A percentile compares a stretch with the other conserved stretches of the same genome.
phyloP scores from a whole-genome alignment of 2,888 invertebrate genomes.

The Andrena fulva region DNA sequence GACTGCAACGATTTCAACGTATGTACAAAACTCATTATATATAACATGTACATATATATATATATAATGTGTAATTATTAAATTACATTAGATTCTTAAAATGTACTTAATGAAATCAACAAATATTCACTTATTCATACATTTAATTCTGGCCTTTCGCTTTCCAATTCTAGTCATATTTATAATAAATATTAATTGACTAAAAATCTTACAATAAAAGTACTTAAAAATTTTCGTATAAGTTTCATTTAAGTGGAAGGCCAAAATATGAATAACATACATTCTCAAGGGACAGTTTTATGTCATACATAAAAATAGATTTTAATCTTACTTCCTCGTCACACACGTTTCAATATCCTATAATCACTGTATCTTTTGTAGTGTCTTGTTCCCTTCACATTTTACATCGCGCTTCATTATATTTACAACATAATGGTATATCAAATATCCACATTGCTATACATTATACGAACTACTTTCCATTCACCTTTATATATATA shows the following conservation, averaged over 20 bases:
- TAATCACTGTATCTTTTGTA: constrained; percentile 62
- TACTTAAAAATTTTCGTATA: constrained; percentile 62
- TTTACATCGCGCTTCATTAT: constrained; percentile 63
- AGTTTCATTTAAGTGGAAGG: constrained; percentile 69
- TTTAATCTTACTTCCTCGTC: constrained; percentile 71
- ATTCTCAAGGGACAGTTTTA: constrained; percentile 66
- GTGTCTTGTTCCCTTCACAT: constrained; percentile 75
- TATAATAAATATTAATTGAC: constrained; percentile 71
- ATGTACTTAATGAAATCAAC: constrained; percentile 70
- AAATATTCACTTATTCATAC: constrained; percentile 70
- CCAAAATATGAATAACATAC: constrained; percentile 69
- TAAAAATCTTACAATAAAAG: constrained; percentile 68
- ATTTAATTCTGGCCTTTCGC: constrained; percentile 70
- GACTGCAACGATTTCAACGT: constrained; percentile 78
- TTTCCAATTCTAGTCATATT: constrained; percentile 64
- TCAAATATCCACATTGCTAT: constrained; percentile 53
- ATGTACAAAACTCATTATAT: constrained; percentile 82
- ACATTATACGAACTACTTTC: constrained; percentile 59
- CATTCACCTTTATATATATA: constrained; percentile 47
- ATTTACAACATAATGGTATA: constrained; percentile 73
- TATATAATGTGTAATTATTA: constrained; percentile 76
- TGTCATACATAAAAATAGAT: constrained; percentile 77
- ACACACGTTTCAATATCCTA: constrained; percentile 58
- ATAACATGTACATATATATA: constrained; percentile 77
- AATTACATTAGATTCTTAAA: constrained; percentile 74